Conservation (phyloP, 2,113 vertebrate genomes). For the Sprattus sprattus region DNA sequence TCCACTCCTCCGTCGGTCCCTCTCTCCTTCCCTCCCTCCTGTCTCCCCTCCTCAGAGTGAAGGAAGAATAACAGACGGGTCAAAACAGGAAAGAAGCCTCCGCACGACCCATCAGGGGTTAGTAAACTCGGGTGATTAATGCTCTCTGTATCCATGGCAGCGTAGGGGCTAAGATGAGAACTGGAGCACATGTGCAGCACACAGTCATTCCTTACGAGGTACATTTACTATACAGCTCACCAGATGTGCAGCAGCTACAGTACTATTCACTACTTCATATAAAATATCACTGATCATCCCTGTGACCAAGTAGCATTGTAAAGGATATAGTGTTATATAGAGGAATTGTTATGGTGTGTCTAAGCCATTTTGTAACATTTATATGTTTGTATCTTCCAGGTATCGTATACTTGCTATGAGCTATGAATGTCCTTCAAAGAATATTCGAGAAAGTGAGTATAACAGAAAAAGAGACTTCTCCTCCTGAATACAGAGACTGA, state of each 20-base stretch:
- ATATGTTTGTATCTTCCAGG: not conserved
- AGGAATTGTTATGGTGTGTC: too few relatives aligned
- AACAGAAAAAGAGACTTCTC: not conserved
- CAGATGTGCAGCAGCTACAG: not conserved
- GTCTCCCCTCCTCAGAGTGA: not conserved
- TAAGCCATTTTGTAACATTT: not conserved
- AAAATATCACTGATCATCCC: not conserved
- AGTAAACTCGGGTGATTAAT: not conserved
- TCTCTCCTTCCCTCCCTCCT: not conserved
- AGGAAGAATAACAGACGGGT: not conserved
- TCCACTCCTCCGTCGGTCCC: not conserved
- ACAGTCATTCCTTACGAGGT: not conserved
- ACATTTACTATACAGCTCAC: not conserved
- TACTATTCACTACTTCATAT: not conserved
- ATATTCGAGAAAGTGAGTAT: not conserved
- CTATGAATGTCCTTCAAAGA: not conserved
- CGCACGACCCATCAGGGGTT: not conserved
- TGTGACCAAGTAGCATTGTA: not conserved
- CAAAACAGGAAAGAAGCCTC: slow-evolving; percentile 17
- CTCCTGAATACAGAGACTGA: not conserved
- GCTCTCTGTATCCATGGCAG: slow-evolving; percentile 24
- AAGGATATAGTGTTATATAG: not conserved
- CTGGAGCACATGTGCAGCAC: not conserved
- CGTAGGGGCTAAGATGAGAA: not conserved
- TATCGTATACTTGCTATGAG: not conserved